Evolutionary conservation across 2,888 invertebrate species (phyloP).

Genomic region (Xestoiulus laeticollis): DNA sequence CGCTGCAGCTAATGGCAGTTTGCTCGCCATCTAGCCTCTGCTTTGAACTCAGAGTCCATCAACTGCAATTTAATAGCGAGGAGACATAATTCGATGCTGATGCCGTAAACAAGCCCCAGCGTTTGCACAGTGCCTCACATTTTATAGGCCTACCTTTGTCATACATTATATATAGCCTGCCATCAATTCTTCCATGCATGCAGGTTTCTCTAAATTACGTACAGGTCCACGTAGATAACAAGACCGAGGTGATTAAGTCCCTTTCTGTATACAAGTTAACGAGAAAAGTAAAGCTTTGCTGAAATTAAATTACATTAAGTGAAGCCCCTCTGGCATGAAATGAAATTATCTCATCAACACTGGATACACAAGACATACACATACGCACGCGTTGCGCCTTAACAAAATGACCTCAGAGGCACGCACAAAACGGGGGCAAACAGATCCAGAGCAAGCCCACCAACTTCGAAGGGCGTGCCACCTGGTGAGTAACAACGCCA

Average conservation of each 20-base stretch:
- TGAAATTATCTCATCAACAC: slow-evolving; percentile 37
- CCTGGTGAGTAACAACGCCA: background rate
- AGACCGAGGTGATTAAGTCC: slow-evolving; percentile 37
- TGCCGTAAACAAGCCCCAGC: background rate
- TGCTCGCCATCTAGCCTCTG: slow-evolving; percentile 5
- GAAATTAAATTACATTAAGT: slow-evolving; percentile 37
- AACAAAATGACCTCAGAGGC: slow-evolving; percentile 23
- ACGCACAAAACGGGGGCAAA: slow-evolving; percentile 8
- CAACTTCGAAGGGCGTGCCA: slow-evolving; percentile 4
- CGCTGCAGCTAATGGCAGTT: background rate
- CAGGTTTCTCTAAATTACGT: slow-evolving; percentile 37
- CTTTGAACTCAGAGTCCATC: slow-evolving; percentile 28
- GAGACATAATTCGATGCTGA: slow-evolving; percentile 34
- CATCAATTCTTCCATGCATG: slow-evolving; percentile 34
- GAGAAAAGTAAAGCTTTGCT: slow-evolving; percentile 37
- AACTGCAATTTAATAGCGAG: slow-evolving; percentile 9
- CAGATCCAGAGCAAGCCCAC: background rate
- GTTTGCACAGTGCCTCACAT: slow-evolving; percentile 22
- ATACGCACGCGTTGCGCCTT: slow-evolving; percentile 12
- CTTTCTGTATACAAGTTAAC: slow-evolving; percentile 37
- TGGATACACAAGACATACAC: slow-evolving; percentile 28
- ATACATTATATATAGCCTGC: slow-evolving; percentile 28
- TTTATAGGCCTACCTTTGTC: slow-evolving; percentile 25
- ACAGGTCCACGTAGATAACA: slow-evolving; percentile 33
- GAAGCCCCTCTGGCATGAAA: slow-evolving; percentile 37